Base-by-base conservation (phyloP, 2,113 vertebrate genomes). In the Petrocephalus microphthalmus region DNA sequence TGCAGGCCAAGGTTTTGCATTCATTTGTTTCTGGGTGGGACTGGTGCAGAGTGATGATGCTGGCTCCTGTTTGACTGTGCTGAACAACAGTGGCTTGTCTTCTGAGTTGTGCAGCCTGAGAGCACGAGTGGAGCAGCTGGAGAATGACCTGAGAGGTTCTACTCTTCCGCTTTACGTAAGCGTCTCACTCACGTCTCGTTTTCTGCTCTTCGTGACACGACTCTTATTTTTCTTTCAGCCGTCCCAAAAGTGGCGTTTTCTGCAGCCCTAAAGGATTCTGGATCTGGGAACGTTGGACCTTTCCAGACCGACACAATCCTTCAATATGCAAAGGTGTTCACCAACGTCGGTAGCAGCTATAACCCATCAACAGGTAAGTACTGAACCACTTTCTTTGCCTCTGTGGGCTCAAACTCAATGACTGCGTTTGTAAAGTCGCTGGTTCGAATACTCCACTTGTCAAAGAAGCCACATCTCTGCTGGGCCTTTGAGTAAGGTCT, bases 321-420 rank as follows among this genome's bases (percentile, higher is more conserved):
- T 47, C 7, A 89, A 52, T 94, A 91, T 81, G 89, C 90, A 87
- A 93, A 45, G 45, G 87, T 94, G 60, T 92, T 93, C 88, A 88
- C 92, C 86, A 94, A 94, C 89, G 25, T 22, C 42, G 93, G 92
- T 49, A 91, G 22, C 6, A 3, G 85, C 78, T 94, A 93, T 88
- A 93, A 93, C 60, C 91, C 91, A 33, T 86, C 93, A 17, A 29
- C 60, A 47, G 87, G 64, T 89, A 83, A 13, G 17, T 83, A n/a
- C 37, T n/a, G 45, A 83, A 17, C 74, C 37, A 64, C 60, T 64
- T 25, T 64, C 8, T 64, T 64, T 25, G 22, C 81, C 53, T 22
- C 20, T 57, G 29, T 49, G 82, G 51, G 11, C 10, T 81, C 45
- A 56, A 13, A 54, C 20, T 45, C 2, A 53, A 22, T 83, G 2